Conservation (phyloP, 2,797 vertebrate genomes). For the Micromesistius poutassou region DNA sequence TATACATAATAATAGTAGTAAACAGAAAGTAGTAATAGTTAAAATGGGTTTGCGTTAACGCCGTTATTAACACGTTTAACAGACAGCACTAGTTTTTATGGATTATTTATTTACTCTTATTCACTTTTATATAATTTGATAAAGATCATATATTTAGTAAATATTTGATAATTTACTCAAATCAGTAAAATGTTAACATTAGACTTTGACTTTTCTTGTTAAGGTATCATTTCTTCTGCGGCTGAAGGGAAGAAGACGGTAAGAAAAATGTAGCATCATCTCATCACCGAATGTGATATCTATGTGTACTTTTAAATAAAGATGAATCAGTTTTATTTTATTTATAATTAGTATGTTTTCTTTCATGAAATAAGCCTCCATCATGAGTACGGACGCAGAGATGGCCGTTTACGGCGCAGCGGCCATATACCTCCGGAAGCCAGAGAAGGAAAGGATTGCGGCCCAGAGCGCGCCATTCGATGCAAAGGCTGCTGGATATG, state of each 20-base stretch:
- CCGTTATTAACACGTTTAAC: too few relatives aligned
- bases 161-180: too few relatives aligned
- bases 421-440: background rate
- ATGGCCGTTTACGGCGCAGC: background rate
- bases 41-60: too few relatives aligned
- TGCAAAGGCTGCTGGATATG: background rate
- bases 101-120: too few relatives aligned
- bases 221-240: background rate
- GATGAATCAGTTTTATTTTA: too few relatives aligned
- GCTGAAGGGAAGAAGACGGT: background rate
- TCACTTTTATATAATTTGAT: too few relatives aligned
- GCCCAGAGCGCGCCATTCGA: background rate
- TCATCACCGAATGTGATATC: background rate
- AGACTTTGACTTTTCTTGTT: background rate
- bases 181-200: too few relatives aligned
- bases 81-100: too few relatives aligned
- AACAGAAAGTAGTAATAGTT: too few relatives aligned
- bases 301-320: background rate
- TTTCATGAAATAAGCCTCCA: background rate
- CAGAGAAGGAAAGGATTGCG: background rate
- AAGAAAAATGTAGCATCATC: background rate
- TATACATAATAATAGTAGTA: too few relatives aligned
- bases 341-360: background rate
- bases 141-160: too few relatives aligned
- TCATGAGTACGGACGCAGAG: background rate